phyloP scores from a whole-genome alignment of 2,888 invertebrate species.

The Nineta flava region DNA sequence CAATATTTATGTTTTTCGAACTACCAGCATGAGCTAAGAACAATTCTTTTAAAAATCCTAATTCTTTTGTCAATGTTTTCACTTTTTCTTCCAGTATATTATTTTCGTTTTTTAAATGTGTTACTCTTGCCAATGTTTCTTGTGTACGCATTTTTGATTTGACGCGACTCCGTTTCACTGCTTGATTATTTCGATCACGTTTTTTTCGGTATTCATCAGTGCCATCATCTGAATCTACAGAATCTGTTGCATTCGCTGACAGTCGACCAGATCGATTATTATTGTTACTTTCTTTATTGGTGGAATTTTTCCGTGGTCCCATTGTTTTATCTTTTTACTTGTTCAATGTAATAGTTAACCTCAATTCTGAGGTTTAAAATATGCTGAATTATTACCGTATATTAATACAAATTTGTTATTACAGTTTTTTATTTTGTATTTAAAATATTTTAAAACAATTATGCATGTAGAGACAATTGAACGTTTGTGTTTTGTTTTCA shows the following conservation, averaged over 20 bases:
- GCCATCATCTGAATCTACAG: constrained; percentile 47
- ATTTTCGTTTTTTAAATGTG: constrained; percentile 60
- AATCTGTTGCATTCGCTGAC: constrained; percentile 25
- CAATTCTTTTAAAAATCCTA: constrained; percentile 64
- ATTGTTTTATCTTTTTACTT: neutral
- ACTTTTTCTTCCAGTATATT: constrained; percentile 67
- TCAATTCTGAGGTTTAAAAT: too few relatives aligned
- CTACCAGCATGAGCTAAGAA: constrained; percentile 64
- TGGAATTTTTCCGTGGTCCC: neutral
- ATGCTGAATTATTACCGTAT: too few relatives aligned
- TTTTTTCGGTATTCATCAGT: constrained; percentile 46
- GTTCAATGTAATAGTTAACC: too few relatives aligned
- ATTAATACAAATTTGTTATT: too few relatives aligned
- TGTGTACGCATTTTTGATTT: constrained; percentile 64
- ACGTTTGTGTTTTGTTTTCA: too few relatives aligned
- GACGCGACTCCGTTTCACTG: constrained; percentile 66
- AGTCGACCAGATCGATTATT: constrained; percentile 13
- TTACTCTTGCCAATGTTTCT: constrained; percentile 59
- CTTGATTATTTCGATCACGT: constrained; percentile 68
- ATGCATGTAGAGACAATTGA: too few relatives aligned
- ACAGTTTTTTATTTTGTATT: too few relatives aligned
- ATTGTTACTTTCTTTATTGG: neutral
- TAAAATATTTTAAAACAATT: too few relatives aligned
- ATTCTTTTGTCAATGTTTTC: constrained; percentile 61
- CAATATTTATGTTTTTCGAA: constrained; percentile 30